Base-by-base conservation (phyloP, 1,140 invertebrate genomes). In the Aphis craccivora region DNA sequence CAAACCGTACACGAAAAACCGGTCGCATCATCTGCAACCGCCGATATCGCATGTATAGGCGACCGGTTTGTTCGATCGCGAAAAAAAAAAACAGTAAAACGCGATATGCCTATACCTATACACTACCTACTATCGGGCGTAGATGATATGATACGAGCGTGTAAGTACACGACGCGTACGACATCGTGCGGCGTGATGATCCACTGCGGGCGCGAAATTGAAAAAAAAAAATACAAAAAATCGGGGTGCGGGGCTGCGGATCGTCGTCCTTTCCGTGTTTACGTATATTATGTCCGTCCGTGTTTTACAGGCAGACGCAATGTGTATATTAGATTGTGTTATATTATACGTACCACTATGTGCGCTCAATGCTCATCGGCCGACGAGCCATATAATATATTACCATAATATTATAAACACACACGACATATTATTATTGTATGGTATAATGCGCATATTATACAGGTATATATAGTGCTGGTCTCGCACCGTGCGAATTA, bases 401-500 rank as follows among this genome's bases (percentile, higher is more conserved):
- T 83, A 83, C 35, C 81, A 83, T 83, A 83, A 83, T 83, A 83
- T 83, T 40, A 83, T 83, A 83, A 9, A 40, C 23, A 83, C 20
- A 37, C 22, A 35, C 23, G 18, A 53, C 20, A 60, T 60, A 90
- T 40, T 88, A 90, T 35, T 60, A 90, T 40, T 88, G 55, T 35
- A 14, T 0, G 6, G 67, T 81, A 35, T 30, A 81, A 45, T 40
- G 2, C 43, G 37, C 37, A 3, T 40, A n/a, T n/a, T n/a, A n/a
- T n/a, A n/a, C n/a, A n/a, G n/a, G n/a, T n/a, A n/a, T n/a, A n/a
- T n/a, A 20, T 88, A 88, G 25, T 53, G 88, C 51, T 67, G n/a
- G 7, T 51, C 22, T 3, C 53, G 25, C 35, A 43, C 90, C 90
- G 90, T 91, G 90, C 90, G 90, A 76, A 91, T 91, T 91, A 43